Conservation (phyloP, 2,888 invertebrate species). For the Strigamia crassipes region DNA sequence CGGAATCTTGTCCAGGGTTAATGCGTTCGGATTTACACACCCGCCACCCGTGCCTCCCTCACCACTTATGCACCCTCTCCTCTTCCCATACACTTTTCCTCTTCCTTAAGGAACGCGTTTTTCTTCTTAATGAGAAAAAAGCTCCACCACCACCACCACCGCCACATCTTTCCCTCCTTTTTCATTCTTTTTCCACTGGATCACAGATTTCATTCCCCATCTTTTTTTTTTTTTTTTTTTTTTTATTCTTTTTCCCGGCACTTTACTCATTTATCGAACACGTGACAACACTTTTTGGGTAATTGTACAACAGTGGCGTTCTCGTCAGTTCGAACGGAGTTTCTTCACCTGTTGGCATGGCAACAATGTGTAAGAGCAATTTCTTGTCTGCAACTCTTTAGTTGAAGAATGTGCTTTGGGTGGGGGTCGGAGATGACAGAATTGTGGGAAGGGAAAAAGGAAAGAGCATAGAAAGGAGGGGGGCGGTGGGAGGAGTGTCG, state of each 20-base stretch:
- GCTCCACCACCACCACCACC: not conserved
- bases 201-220: not conserved
- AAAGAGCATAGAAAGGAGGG: constrained; percentile 21
- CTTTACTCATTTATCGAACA: not conserved
- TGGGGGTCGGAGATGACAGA: constrained; percentile 30
- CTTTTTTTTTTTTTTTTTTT: too few species aligned
- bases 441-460: constrained; percentile 11
- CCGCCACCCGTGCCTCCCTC: not conserved
- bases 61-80: constrained; percentile 30
- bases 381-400: constrained; percentile 24
- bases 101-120: constrained; percentile 22
- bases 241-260: too few species aligned
- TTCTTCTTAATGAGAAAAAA: constrained; percentile 30
- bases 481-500: constrained; percentile 12
- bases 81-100: not conserved
- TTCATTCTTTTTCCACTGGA: not conserved
- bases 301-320: not conserved
- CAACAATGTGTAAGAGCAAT: constrained; percentile 26
- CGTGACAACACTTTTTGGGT: not conserved
- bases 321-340: not conserved
- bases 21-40: constrained; percentile 30
- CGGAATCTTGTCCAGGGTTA: constrained; percentile 30
- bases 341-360: constrained; percentile 23
- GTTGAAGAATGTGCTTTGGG: constrained; percentile 7
- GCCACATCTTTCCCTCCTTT: not conserved